Evolutionary conservation across 1,140 invertebrate genomes (phyloP).

Genomic region (Nasonia vitripennis): DNA sequence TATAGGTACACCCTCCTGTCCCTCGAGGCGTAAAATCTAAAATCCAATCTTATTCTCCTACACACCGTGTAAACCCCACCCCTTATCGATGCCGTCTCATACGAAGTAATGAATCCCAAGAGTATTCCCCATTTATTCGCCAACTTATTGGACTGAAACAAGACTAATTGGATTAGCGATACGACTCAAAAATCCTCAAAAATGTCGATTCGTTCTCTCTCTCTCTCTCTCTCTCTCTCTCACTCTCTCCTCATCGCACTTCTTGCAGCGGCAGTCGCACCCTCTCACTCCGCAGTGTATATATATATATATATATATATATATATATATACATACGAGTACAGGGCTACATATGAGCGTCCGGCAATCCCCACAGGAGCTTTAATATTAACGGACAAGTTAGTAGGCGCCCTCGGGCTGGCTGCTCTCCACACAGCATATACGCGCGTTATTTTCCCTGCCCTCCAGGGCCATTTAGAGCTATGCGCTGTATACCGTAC

Average conservation of each 20-base stretch:
- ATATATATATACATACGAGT: neutral
- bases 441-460: slow-evolving; percentile 5
- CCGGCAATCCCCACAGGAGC: slow-evolving; percentile 63
- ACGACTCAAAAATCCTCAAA: no score
- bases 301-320: no score
- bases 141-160: neutral
- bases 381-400: slow-evolving; percentile 74
- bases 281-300: no score
- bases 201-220: no score
- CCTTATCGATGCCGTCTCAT: neutral
- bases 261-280: no score
- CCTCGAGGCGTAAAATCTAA: neutral
- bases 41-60: neutral
- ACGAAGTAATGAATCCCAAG: neutral
- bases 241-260: no score
- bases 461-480: slow-evolving; percentile 1
- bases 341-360: slow-evolving; percentile 23
- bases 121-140: neutral
- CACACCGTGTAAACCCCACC: neutral
- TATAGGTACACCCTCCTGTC: neutral
- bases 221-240: no score
- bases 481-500: slow-evolving; percentile 36
- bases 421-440: slow-evolving; percentile 18
- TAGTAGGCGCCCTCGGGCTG: slow-evolving; percentile 65
- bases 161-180: no score